Conservation (phyloP, 2,888 invertebrate species). For the Tipula lateralis region DNA sequence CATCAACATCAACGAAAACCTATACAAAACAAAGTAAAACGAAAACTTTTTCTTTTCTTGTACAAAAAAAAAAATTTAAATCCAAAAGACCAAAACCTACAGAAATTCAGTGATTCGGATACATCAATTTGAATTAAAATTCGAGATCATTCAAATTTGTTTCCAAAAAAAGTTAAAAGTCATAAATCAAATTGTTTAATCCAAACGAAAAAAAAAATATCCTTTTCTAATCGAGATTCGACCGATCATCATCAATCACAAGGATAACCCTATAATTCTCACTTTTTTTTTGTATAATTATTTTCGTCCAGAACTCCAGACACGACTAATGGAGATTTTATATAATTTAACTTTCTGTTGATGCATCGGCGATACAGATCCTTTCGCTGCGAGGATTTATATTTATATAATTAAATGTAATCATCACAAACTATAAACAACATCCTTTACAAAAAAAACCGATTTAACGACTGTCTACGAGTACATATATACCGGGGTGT, state of each 20-base stretch:
- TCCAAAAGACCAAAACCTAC: not conserved
- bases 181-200: not conserved
- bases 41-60: not conserved
- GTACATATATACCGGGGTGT: not conserved
- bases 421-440: not conserved
- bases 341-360: not conserved
- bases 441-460: not conserved
- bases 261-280: conserved; percentile 13
- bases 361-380: not conserved
- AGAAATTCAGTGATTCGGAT: conserved; percentile 15
- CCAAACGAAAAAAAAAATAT: not conserved
- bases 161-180: not conserved
- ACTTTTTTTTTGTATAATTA: not conserved
- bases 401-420: not conserved
- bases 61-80: not conserved
- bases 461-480: not conserved
- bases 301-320: not conserved
- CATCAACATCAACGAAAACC: conserved; percentile 2
- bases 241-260: conserved; percentile 8
- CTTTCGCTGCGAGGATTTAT: not conserved
- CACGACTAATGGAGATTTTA: not conserved
- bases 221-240: not conserved
- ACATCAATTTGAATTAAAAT: not conserved
- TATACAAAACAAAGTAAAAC: not conserved
- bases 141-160: not conserved